A percentile compares a stretch with the other conserved stretches of the same genome.
Evolutionary conservation across 2,113 vertebrate genomes (phyloP).

Genomic region (Anser brachyrhynchus): DNA sequence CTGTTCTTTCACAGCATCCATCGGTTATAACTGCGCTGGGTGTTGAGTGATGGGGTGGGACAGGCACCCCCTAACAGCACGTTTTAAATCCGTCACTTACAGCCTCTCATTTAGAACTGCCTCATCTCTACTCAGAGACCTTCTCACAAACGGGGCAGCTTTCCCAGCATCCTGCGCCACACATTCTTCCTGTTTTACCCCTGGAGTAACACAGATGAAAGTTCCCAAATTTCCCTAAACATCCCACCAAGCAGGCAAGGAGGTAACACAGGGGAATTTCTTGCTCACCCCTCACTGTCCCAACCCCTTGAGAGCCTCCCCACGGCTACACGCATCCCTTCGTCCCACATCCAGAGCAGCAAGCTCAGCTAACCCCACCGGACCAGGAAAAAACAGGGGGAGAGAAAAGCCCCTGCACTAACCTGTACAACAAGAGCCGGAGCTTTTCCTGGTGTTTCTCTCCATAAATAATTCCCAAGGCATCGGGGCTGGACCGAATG

Average conservation of each 20-base stretch:
- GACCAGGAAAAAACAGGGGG: not conserved
- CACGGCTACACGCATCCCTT: fast-evolving
- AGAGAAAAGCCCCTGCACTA: not conserved
- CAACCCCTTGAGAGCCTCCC: not conserved
- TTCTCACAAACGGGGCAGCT: not conserved
- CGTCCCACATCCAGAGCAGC: not conserved
- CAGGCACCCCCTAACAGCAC: fast-evolving
- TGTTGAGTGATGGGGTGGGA: fast-evolving
- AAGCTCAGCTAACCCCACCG: fast-evolving
- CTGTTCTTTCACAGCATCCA: not conserved
- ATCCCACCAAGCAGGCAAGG: not conserved
- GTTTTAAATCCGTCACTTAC: not conserved
- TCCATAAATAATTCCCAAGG: constrained; percentile 19
- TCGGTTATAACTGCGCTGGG: fast-evolving
- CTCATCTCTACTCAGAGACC: not conserved
- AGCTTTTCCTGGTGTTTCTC: not conserved
- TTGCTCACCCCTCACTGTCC: not conserved
- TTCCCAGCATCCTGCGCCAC: not conserved
- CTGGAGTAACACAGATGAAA: not conserved
- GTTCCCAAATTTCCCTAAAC: not conserved
- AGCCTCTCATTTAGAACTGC: fast-evolving
- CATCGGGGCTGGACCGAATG: fast-evolving
- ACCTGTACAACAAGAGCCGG: not conserved
- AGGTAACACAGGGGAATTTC: fast-evolving
- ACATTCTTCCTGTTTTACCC: not conserved